Evolutionary conservation across 2,888 invertebrate species (phyloP).

Genomic region (Polymixis flavicincta): DNA sequence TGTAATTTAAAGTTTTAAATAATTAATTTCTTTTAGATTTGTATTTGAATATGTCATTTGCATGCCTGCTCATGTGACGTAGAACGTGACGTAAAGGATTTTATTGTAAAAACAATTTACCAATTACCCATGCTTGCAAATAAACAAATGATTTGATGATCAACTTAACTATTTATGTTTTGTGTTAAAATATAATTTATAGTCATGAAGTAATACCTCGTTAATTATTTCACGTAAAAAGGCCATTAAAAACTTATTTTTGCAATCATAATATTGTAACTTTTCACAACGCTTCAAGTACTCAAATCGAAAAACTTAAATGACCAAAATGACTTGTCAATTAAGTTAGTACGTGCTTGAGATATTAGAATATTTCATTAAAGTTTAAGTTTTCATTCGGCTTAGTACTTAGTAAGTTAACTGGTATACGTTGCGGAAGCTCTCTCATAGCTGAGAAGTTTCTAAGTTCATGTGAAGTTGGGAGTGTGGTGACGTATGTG

Average conservation of each 20-base stretch:
- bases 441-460: slow-evolving; percentile 49
- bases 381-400: slow-evolving; percentile 63
- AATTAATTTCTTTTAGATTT: not conserved
- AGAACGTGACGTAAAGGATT: not conserved
- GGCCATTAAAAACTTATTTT: slow-evolving; percentile 31
- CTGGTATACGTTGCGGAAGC: slow-evolving; percentile 52
- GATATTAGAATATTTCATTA: slow-evolving; percentile 61
- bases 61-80: not conserved
- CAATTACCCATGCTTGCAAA: not conserved
- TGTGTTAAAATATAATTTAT: not conserved
- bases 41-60: not conserved
- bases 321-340: slow-evolving; percentile 50
- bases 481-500: not conserved
- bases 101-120: not conserved
- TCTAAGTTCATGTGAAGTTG: slow-evolving; percentile 55
- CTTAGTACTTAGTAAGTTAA: slow-evolving; percentile 66
- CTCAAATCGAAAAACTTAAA: slow-evolving; percentile 37
- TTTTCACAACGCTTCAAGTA: slow-evolving; percentile 15
- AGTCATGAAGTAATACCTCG: not conserved
- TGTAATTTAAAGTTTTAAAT: too few relatives aligned
- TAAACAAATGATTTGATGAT: not conserved
- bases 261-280: slow-evolving; percentile 11
- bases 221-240: not conserved
- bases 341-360: slow-evolving; percentile 38
- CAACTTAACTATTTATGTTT: not conserved